Percentiles rank a stretch among this genome's conserved stretches.
These are phyloP conservation scores for Melanotaenia pygmaea DNA, from an alignment of 2,797 vertebrate species.

Conservation along the genomic window DNA sequence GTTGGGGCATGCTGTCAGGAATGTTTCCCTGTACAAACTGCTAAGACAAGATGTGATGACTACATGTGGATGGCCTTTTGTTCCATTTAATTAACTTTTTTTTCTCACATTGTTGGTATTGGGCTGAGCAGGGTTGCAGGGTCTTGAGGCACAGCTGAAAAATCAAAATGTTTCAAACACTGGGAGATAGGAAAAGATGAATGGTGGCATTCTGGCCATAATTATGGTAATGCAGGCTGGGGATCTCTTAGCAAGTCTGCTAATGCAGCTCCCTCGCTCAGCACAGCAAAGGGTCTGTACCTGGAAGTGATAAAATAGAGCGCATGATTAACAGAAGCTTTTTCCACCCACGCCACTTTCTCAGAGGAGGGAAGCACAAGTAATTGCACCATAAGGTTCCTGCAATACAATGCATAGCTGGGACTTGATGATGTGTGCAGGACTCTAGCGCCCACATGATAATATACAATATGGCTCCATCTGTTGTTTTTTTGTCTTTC, in stretches of 20 bases:
- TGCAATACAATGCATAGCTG: constrained; percentile 70
- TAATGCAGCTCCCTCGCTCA: constrained; percentile 65
- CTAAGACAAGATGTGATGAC: constrained; percentile 48
- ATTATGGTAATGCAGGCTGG: constrained; percentile 70
- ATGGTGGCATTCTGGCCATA: constrained; percentile 70
- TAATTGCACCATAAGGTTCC: constrained; percentile 77
- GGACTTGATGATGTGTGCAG: constrained; percentile 70
- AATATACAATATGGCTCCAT: constrained; percentile 55
- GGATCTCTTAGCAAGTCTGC: constrained; percentile 62
- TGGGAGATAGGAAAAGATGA: constrained; percentile 49
- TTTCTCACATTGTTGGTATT: constrained; percentile 36
- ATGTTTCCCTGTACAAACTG: constrained; percentile 45
- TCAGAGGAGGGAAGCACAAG: constrained; percentile 70
- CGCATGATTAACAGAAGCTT: constrained; percentile 79
- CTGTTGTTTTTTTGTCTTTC: neutral
- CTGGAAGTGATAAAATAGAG: constrained; percentile 75
- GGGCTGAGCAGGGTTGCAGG: constrained; percentile 43
- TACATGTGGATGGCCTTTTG: constrained; percentile 55
- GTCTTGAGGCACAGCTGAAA: constrained; percentile 41
- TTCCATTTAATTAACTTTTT: constrained; percentile 69
- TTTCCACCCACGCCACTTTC: constrained; percentile 74
- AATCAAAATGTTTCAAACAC: constrained; percentile 52
- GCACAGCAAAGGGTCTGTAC: constrained; percentile 58
- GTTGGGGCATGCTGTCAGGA: constrained; percentile 38
- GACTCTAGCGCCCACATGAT: constrained; percentile 64